Percentiles rank a stretch among this genome's conserved stretches.
Conservation (phyloP, 1,140 invertebrate genomes). For the Aphelinus atriplicis region DNA sequence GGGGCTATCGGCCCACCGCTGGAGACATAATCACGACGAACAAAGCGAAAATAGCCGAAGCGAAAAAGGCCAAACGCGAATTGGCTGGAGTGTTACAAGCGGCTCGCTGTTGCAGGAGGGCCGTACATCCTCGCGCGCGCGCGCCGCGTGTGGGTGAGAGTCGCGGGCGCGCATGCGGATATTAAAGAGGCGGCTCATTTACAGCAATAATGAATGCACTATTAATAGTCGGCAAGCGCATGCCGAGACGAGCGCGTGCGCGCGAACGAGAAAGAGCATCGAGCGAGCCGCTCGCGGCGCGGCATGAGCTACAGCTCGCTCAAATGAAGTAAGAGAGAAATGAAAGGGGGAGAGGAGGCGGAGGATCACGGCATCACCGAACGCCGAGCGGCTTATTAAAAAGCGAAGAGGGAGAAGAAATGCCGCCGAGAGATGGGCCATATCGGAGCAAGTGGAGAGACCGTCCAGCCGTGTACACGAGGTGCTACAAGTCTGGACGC, state of each 20-base stretch:
- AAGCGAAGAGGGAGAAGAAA: background rate
- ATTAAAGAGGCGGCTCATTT: constrained; percentile 65
- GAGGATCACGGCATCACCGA: background rate
- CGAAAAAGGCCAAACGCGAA: constrained; percentile 28
- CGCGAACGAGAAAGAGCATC: background rate
- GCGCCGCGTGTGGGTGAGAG: constrained; percentile 26
- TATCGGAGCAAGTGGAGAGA: too few relatives aligned
- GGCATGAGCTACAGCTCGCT: too few relatives aligned
- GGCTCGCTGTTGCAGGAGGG: background rate
- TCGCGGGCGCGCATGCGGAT: constrained; percentile 54
- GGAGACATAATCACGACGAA: too few relatives aligned
- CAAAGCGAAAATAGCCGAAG: background rate
- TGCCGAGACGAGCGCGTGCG: constrained; percentile 5
- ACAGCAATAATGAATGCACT: constrained; percentile 62
- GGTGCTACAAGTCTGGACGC: too few relatives aligned
- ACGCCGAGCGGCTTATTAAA: background rate
- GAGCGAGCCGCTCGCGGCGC: background rate
- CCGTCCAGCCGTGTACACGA: too few relatives aligned
- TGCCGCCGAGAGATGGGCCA: background rate
- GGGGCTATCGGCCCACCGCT: too few relatives aligned
- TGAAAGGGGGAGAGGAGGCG: constrained; percentile 12
- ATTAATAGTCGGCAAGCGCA: constrained; percentile 56
- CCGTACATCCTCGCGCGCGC: constrained; percentile 3
- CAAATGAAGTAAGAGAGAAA: constrained; percentile 8
- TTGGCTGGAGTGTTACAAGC: constrained; percentile 18